Evolutionary conservation across 2,113 vertebrate species (phyloP), one percentile per base, ranked within the genome.

Genomic region (Albula glossodonta): DNA sequence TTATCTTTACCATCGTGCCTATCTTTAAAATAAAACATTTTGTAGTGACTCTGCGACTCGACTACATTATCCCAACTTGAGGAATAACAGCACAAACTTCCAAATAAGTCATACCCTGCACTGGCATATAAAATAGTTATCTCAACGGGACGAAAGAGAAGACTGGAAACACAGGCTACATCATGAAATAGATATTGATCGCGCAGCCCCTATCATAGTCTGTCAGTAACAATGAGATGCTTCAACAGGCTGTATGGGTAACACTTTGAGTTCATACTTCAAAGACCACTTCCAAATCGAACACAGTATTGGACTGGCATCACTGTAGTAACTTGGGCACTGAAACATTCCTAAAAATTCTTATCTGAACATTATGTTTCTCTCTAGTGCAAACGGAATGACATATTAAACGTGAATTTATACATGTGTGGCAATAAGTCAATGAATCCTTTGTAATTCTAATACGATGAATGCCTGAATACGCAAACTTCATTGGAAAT

Each of bases 251-350:
- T 74, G 70, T 74, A 10, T n/a, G 22, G 70, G 22, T 22, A n/a
- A 74, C n/a, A n/a, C 70, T 74, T 74, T 9, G 22, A 74, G 70
- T 74, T 31, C 70, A 74, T 74, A 74, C 70, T 74, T 74, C 70
- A 74, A 74, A 74, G 22, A 74, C 70, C 70, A 74, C 70, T 74
- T 74, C 70, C 6, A 74, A 74, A 74, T 74, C 70, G 19, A 8
- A 74, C 22, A 22, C 22, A 31, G n/a, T 25, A 0, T n/a, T n/a
- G 8, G 9, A 74, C 70, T 10, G 70, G 31, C 70, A 74, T 74
- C 63, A 7, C 22, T n/a, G 70, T 10, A n/a, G n/a, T 31, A 74
- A 74, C 70, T 74, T n/a, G n/a, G 8, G n/a, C 70, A 74, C n/a
- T 74, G 70, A 19, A 66, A 66, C 60, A 19, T 66, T 15, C 5